These are phyloP conservation scores for Eolophus roseicapilla DNA, from an alignment of 2,113 vertebrate species.

Conservation along the genomic window DNA sequence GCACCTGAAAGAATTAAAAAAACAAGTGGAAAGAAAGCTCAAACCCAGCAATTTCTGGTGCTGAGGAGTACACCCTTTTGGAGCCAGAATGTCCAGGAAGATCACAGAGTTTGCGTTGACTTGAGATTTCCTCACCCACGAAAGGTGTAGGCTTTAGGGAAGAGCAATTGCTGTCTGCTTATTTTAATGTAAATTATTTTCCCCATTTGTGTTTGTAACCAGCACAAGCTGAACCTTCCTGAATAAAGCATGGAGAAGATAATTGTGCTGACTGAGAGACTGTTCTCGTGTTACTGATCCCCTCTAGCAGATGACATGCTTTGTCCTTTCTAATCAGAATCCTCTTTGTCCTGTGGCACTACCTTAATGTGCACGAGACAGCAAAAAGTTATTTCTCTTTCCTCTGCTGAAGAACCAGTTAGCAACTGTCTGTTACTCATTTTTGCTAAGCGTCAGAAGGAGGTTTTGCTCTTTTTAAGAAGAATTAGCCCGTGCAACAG, in stretches of 20 bases:
- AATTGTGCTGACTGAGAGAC: slow-evolving; percentile 50
- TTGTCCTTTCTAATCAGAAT: slow-evolving; percentile 55
- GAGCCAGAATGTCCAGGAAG: neutral
- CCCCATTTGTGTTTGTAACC: neutral
- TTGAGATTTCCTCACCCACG: neutral
- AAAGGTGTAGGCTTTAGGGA: neutral
- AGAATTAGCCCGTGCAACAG: neutral
- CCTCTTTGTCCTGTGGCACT: slow-evolving; percentile 36
- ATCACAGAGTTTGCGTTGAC: neutral
- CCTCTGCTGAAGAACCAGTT: neutral
- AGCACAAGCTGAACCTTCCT: slow-evolving; percentile 50
- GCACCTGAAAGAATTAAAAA: neutral
- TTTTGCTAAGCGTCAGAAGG: neutral
- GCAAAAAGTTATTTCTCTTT: slow-evolving; percentile 7
- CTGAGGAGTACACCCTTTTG: neutral
- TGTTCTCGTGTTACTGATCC: slow-evolving; percentile 46
- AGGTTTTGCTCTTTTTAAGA: neutral
- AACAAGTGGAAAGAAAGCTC: neutral
- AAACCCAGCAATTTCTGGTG: neutral
- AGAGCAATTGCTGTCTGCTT: neutral
- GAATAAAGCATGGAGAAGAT: slow-evolving; percentile 50
- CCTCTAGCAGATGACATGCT: slow-evolving; percentile 42
- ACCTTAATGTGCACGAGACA: slow-evolving; percentile 18
- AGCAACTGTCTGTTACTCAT: neutral
- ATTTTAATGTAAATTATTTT: neutral